A percentile compares a stretch with the other conserved stretches of the same genome.
Conservation (phyloP, 2,113 vertebrate genomes). For the Aythya baeri region DNA sequence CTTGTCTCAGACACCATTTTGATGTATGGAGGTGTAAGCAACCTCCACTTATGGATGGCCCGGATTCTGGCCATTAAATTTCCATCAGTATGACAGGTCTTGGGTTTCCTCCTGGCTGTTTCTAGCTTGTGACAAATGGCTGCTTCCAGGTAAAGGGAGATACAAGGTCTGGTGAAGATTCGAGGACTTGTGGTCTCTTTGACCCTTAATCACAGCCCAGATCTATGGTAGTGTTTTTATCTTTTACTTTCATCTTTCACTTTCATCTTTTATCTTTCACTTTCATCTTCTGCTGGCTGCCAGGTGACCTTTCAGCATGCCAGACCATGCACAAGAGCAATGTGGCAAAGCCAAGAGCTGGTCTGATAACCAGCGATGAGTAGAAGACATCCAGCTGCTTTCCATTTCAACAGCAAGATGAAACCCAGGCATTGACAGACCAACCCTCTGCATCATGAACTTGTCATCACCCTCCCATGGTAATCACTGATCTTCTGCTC, state of each 20-base stretch:
- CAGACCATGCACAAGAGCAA: neutral
- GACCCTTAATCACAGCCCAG: neutral
- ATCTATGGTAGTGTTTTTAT: neutral
- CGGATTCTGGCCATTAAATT: neutral
- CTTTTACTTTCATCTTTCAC: neutral
- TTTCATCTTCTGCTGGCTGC: neutral
- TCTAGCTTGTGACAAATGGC: neutral
- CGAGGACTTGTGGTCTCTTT: neutral
- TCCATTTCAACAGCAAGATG: neutral
- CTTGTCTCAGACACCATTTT: neutral
- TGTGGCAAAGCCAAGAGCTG: neutral
- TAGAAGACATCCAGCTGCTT: neutral
- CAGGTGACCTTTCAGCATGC: neutral
- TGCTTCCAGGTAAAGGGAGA: neutral
- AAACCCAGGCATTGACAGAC: neutral
- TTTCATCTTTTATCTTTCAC: neutral
- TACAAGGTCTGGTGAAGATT: neutral
- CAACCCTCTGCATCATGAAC: neutral
- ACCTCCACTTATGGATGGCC: neutral
- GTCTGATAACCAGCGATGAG: neutral
- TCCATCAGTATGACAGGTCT: neutral
- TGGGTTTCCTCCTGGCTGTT: neutral
- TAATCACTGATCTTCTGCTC: neutral
- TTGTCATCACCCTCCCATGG: neutral
- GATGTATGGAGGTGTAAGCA: neutral